Conservation (phyloP, 2,797 vertebrate species). For the Sus cebifrons region DNA sequence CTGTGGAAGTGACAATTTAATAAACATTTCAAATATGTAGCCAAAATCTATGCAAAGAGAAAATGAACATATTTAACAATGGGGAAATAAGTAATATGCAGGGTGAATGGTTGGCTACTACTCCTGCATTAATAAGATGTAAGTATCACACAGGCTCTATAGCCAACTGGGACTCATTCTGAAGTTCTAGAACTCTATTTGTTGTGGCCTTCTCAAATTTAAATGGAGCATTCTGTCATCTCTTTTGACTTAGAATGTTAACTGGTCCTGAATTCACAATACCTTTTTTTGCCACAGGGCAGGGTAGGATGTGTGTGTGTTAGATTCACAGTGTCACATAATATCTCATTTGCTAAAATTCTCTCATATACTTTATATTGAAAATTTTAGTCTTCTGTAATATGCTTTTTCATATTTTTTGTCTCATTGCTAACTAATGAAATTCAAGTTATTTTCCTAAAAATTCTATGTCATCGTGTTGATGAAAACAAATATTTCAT, state of each 20-base stretch:
- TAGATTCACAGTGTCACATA: background rate
- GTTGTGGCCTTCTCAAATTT: background rate
- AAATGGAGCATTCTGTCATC: background rate
- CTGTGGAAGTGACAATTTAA: background rate
- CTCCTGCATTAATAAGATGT: background rate
- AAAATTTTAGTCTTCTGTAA: constrained; percentile 41
- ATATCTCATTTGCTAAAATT: constrained; percentile 1
- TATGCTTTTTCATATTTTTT: constrained; percentile 2
- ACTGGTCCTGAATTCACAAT: background rate
- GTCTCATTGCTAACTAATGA: background rate
- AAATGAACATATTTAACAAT: background rate
- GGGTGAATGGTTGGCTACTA: background rate
- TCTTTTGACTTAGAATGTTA: background rate
- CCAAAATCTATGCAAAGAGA: background rate
- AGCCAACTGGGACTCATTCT: background rate
- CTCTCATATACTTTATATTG: background rate
- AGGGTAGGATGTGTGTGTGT: background rate
- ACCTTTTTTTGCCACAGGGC: background rate
- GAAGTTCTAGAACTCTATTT: background rate
- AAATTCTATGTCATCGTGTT: background rate
- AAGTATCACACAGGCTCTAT: background rate
- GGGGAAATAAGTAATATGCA: background rate
- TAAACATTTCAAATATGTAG: background rate
- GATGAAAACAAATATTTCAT: constrained; percentile 1
- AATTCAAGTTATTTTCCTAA: constrained; percentile 38